Conservation (phyloP, 2,888 invertebrate species). For the Drosophila longiperda region DNA sequence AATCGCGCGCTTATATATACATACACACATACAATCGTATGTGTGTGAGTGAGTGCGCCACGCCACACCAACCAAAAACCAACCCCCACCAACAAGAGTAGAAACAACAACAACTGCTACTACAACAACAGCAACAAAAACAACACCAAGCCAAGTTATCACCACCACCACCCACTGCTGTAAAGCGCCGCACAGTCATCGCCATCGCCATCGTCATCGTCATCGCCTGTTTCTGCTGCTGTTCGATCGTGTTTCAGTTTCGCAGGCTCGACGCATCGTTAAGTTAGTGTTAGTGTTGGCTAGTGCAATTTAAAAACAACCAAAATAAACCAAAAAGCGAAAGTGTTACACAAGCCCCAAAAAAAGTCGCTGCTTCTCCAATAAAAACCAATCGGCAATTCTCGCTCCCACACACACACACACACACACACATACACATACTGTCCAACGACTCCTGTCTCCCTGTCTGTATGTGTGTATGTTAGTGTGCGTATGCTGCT, state of each 20-base stretch:
- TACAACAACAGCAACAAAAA: conserved; percentile 60
- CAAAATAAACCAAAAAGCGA: conserved; percentile 57
- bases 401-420: conserved; percentile 17
- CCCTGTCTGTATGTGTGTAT: conserved; percentile 26
- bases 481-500: conserved; percentile 9
- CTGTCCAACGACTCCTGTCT: conserved; percentile 19
- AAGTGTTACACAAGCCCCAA: conserved; percentile 63
- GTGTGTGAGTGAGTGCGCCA: conserved; percentile 44
- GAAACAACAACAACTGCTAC: conserved; percentile 44
- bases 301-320: conserved; percentile 48
- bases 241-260: conserved; percentile 51
- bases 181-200: conserved; percentile 53
- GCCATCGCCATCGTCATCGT: conserved; percentile 67
- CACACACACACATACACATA: conserved; percentile 20
- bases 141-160: conserved; percentile 50
- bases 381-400: conserved; percentile 35
- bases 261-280: conserved; percentile 46
- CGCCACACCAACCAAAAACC: conserved; percentile 70
- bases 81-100: conserved; percentile 75
- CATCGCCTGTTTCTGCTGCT: conserved; percentile 54
- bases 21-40: conserved; percentile 23
- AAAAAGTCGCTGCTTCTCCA: conserved; percentile 24
- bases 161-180: conserved; percentile 76
- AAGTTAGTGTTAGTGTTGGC: conserved; percentile 46
- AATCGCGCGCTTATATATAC: conserved; percentile 71